These are phyloP conservation scores for Echinops telfairi DNA, from an alignment of 2,113 vertebrate species.

Conservation along the genomic window DNA sequence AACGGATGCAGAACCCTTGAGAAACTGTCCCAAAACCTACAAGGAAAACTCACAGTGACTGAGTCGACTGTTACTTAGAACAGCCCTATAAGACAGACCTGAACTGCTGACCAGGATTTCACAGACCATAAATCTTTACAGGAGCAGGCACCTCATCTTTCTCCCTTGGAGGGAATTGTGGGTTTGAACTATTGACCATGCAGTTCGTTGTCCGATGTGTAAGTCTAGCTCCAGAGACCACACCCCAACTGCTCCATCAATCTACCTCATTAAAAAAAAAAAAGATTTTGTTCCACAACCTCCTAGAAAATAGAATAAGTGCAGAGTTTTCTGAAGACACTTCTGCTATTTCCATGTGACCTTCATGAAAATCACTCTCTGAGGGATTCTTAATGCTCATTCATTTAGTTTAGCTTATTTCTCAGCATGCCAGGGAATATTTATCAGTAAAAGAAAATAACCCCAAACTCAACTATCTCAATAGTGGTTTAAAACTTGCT, in stretches of 20 bases:
- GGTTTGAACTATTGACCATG: no score
- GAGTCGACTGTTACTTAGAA: no score
- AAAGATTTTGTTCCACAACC: not conserved
- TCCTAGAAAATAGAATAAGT: not conserved
- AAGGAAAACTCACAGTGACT: not conserved
- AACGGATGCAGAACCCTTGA: not conserved
- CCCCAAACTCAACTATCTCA: not conserved
- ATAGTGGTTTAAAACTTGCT: not conserved
- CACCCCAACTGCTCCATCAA: not conserved
- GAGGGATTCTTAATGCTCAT: not conserved
- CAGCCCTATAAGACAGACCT: no score
- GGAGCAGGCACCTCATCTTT: no score
- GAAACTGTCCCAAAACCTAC: not conserved
- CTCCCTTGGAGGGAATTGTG: no score
- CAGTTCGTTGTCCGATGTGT: no score
- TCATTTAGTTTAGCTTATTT: not conserved
- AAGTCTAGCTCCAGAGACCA: not conserved
- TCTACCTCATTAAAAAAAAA: not conserved
- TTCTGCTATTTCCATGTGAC: not conserved
- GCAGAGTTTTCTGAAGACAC: not conserved
- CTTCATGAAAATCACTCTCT: not conserved
- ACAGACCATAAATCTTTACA: no score
- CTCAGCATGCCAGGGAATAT: not conserved
- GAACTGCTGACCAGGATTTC: no score
- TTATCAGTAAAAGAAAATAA: not conserved